These are phyloP conservation scores for Perca flavescens DNA, from an alignment of 2,113 vertebrate genomes.

Conservation along the genomic window DNA sequence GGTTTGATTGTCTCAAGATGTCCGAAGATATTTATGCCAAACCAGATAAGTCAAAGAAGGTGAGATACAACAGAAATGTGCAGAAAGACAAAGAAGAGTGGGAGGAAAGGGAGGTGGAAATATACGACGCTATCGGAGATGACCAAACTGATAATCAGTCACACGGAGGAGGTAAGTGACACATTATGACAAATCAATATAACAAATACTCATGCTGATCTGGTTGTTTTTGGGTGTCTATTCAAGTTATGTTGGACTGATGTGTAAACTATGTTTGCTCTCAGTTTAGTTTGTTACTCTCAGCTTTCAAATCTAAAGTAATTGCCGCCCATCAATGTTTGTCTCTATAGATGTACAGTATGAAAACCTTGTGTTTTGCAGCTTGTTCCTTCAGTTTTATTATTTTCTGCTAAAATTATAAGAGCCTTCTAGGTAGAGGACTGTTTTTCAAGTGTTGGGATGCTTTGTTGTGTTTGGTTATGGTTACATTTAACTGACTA, in stretches of 20 bases:
- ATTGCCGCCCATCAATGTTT: too few species aligned
- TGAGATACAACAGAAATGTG: not conserved
- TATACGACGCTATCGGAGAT: not conserved
- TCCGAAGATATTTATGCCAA: slow-evolving; percentile 21
- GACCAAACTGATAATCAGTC: not conserved
- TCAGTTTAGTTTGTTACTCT: too few species aligned
- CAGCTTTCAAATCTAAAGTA: too few species aligned
- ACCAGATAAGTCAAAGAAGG: not conserved
- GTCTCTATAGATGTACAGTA: not conserved
- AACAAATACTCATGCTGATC: too few species aligned
- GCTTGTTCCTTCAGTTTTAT: not conserved
- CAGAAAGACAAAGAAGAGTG: not conserved
- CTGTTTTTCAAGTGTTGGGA: not conserved
- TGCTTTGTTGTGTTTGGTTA: too few species aligned
- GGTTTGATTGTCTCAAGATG: slow-evolving; percentile 2
- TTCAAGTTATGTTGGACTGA: not conserved
- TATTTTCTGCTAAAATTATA: not conserved
- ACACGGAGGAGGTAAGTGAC: not conserved
- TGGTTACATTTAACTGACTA: too few species aligned
- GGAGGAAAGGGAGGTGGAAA: slow-evolving; percentile 5
- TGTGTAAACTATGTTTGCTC: too few species aligned
- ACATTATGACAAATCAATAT: not conserved
- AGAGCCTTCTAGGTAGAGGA: not conserved
- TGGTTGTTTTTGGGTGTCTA: not conserved
- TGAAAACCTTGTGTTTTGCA: not conserved